phyloP scores from a whole-genome alignment of 2,888 invertebrate species.

The Dicroscelio sp. region DNA sequence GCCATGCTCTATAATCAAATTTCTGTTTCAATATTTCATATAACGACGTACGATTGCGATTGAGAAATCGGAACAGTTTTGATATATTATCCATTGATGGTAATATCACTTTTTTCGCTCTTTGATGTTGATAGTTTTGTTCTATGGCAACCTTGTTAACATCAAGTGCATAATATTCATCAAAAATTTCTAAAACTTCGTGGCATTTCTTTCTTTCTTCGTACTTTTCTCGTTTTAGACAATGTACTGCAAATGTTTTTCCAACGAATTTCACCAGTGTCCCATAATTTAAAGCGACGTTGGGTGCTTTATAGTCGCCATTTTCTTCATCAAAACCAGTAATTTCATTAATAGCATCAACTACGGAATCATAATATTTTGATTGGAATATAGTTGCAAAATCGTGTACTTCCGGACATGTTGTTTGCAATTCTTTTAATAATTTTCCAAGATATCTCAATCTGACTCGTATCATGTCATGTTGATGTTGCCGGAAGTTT shows the following conservation, averaged over 20 bases:
- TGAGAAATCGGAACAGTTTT: neutral
- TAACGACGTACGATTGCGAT: neutral
- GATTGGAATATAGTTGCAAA: conserved; percentile 6
- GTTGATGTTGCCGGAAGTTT: neutral
- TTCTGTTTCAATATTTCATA: neutral
- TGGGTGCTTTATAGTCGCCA: neutral
- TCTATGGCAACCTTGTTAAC: conserved; percentile 22
- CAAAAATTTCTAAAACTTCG: conserved; percentile 11
- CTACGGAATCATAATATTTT: neutral
- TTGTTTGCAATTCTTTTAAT: neutral
- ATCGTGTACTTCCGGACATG: neutral
- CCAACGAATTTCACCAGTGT: conserved; percentile 22
- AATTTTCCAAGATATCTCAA: conserved; percentile 4
- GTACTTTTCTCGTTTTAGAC: neutral
- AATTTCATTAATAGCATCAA: conserved; percentile 4
- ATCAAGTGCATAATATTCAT: neutral
- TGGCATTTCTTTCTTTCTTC: neutral
- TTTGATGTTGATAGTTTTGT: conserved; percentile 7
- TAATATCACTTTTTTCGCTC: neutral
- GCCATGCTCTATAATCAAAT: neutral
- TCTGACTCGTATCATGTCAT: conserved; percentile 5
- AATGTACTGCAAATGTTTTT: neutral
- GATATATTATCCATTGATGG: neutral
- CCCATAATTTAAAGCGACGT: conserved; percentile 12
- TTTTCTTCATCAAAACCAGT: conserved; percentile 20